phyloP scores from a whole-genome alignment of 1,140 invertebrate species.

The Nymphalis io region DNA sequence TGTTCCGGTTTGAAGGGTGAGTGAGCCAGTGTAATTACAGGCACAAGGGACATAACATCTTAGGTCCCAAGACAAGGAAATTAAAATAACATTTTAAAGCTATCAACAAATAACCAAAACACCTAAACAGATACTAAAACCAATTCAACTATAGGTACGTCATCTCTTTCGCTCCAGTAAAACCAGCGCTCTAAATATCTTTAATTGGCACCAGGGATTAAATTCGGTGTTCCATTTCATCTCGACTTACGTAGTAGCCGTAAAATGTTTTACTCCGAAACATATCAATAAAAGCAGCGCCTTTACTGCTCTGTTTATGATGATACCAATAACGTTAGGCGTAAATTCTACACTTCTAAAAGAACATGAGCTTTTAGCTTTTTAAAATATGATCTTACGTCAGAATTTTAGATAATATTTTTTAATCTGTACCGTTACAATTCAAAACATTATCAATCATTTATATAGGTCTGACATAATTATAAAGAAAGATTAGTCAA shows the following conservation, averaged over 20 bases:
- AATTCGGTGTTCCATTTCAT: slow-evolving; percentile 1
- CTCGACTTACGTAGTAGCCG: slow-evolving; percentile 22
- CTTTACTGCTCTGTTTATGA: slow-evolving; percentile 50
- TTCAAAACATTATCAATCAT: too few species aligned
- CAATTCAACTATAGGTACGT: background rate
- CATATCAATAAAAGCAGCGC: slow-evolving; percentile 46
- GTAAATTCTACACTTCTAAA: slow-evolving; percentile 29
- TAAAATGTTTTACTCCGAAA: slow-evolving; percentile 44
- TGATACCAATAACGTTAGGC: slow-evolving; percentile 40
- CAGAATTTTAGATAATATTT: too few species aligned
- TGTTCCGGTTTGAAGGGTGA: too few species aligned
- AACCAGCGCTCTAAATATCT: slow-evolving; percentile 14
- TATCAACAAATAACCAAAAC: too few species aligned
- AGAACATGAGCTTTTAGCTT: background rate
- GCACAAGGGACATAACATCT: too few species aligned
- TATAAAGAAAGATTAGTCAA: too few species aligned
- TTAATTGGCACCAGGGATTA: slow-evolving; percentile 21
- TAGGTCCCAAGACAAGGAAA: too few species aligned
- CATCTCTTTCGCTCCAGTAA: background rate
- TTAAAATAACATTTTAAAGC: too few species aligned
- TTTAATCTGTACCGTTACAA: too few species aligned
- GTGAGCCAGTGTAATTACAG: too few species aligned
- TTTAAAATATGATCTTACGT: background rate
- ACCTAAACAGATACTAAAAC: too few species aligned
- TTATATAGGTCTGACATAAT: too few species aligned